Evolutionary conservation across 2,888 invertebrate species (phyloP).

Genomic region (Drosophila dives): DNA sequence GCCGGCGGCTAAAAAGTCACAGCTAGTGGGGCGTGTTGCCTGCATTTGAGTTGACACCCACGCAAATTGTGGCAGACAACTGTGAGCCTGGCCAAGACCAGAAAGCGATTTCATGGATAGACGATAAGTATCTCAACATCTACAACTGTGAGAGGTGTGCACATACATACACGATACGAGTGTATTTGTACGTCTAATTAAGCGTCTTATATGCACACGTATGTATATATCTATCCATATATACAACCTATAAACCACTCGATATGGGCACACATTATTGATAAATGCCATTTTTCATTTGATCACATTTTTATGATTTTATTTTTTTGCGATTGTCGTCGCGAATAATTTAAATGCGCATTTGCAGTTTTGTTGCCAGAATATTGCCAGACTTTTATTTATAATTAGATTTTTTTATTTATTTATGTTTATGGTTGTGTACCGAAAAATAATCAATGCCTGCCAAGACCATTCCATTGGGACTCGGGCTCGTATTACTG

Average conservation of each 20-base stretch:
- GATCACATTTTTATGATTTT: conserved; percentile 18
- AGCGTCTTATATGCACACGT: conserved; percentile 35
- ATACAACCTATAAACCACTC: conserved; percentile 26
- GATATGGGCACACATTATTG: conserved; percentile 56
- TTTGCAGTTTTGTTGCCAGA: conserved; percentile 27
- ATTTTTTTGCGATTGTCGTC: conserved; percentile 14
- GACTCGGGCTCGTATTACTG: conserved; percentile 21
- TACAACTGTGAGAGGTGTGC: conserved; percentile 14
- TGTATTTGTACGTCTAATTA: conserved; percentile 62
- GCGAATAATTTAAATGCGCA: conserved; percentile 37
- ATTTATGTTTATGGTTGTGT: conserved; percentile 9
- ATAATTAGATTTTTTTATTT: background rate
- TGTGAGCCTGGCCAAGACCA: conserved; percentile 29
- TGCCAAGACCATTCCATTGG: conserved; percentile 19
- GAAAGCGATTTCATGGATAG: conserved; percentile 63
- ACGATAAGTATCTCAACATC: conserved; percentile 52
- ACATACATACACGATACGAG: conserved; percentile 6
- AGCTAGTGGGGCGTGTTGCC: conserved; percentile 36
- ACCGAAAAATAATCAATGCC: conserved; percentile 3
- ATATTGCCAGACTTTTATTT: conserved; percentile 16
- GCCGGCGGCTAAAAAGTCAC: conserved; percentile 28
- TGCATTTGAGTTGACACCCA: conserved; percentile 68
- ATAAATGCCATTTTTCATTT: conserved; percentile 46
- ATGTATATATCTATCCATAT: conserved; percentile 1
- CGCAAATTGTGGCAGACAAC: conserved; percentile 53